Conservation (phyloP, 1,140 invertebrate genomes). For the Rhopalosiphum maidis region DNA sequence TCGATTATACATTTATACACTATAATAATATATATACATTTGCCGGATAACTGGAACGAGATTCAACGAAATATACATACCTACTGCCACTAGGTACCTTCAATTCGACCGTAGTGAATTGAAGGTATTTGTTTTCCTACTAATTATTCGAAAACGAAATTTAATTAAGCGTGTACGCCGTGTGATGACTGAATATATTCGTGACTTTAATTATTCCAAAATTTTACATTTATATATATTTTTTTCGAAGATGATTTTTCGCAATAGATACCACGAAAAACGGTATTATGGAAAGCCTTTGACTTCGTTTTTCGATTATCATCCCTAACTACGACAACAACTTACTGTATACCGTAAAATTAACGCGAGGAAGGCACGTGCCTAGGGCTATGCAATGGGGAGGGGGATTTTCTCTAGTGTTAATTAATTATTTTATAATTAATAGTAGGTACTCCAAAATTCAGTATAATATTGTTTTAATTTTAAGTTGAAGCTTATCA, state of each 20-base stretch:
- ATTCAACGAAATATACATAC: neutral
- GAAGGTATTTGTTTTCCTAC: neutral
- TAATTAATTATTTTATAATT: neutral
- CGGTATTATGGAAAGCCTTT: neutral
- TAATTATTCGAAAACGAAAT: constrained; percentile 41
- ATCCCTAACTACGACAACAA: neutral
- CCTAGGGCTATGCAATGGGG: neutral
- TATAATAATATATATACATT: neutral
- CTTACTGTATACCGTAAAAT: neutral
- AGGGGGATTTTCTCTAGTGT: neutral
- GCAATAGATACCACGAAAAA: neutral
- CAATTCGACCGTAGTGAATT: neutral
- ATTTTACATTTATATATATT: neutral
- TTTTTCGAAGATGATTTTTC: neutral
- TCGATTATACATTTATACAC: neutral
- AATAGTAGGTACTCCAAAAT: neutral
- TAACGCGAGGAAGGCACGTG: neutral
- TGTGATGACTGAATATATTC: neutral
- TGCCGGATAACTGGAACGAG: neutral
- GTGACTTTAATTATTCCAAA: neutral
- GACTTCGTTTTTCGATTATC: neutral
- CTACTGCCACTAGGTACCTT: neutral
- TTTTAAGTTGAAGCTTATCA: neutral
- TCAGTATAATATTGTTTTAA: neutral
- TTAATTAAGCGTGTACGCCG: neutral